Conservation (phyloP, 2,113 vertebrate species). For the Egretta garzetta region DNA sequence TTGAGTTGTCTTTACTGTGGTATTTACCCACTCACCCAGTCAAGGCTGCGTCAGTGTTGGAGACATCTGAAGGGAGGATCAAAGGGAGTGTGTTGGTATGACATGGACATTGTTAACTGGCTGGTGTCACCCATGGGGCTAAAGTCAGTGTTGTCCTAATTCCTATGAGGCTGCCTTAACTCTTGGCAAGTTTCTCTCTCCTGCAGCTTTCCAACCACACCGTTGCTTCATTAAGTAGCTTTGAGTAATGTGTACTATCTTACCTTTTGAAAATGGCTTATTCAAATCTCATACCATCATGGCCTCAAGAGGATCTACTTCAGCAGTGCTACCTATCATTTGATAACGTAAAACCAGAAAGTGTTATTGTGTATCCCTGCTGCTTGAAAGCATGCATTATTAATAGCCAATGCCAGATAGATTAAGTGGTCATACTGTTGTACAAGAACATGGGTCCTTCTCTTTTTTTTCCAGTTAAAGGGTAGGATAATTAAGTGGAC, state of each 20-base stretch:
- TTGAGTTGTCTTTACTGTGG: not conserved
- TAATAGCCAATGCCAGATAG: not conserved
- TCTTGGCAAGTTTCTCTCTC: not conserved
- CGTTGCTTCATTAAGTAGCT: not conserved
- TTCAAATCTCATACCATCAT: not conserved
- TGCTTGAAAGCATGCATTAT: conserved; percentile 10
- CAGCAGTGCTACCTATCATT: not conserved
- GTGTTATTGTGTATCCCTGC: not conserved
- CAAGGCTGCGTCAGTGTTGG: not conserved
- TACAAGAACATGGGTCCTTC: not conserved
- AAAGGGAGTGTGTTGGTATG: fast-evolving
- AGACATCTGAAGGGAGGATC: not conserved
- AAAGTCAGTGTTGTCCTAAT: not conserved
- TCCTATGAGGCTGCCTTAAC: not conserved
- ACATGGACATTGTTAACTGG: not conserved
- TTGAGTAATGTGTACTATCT: not conserved
- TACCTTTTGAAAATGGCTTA: not conserved
- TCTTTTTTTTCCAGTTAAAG: not conserved
- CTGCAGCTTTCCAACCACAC: not conserved
- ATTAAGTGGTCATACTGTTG: not conserved
- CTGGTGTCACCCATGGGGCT: not conserved
- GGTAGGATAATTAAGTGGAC: not conserved
- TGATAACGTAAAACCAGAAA: not conserved
- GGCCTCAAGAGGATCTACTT: not conserved
- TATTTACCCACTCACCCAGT: not conserved